Base-by-base conservation (phyloP, 2,113 vertebrate genomes). In the Vulpes vulpes region DNA sequence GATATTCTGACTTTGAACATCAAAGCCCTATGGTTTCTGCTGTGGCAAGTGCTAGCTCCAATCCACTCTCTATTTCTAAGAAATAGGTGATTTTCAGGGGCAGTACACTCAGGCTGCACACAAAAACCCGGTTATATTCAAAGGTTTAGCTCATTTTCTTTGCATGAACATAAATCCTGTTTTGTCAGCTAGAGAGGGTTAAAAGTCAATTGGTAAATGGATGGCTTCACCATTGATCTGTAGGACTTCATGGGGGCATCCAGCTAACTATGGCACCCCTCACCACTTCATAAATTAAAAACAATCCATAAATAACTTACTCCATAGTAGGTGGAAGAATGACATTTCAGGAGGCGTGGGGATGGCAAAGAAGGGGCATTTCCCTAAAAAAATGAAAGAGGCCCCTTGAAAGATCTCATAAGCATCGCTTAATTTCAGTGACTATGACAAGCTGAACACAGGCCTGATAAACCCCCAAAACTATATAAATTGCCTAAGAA, bases 401-500 rank as follows among this genome's bases (percentile, higher is more conserved):
- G 5, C 14, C 30, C 12, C 14, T 78, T 62, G 16, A 11, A 49
- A 14, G 10, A 73, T 27, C 89, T 95, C 78, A 49, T 83, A 84
- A 94, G 59, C 64, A 94, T 62, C 82, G 12, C 82, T 96, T 76
- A 83, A 82, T 96, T 97, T 38, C 91, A 98, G 95, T 92, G 89
- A 35, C 38, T n/a, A 15, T 73, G 97, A 96, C 83, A 96, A 97
- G 17, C 88, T 92, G 91, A 96, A 98, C 97, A 96, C 49, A n/a
- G 87, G 89, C 91, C 59, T 98, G 97, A 97, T 96, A 97, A 98
- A 96, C 98, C 96, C 93, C 96, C 96, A 97, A 98, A 97, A 87
- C 85, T 81, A n/a, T 89, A 96, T 98, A 98, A 98, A 98, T 98
- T 98, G 96, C 97, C 98, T 59, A 10, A 98, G 97, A 98, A 98